A percentile compares a stretch with the other conserved stretches of the same genome.
phyloP scores from a whole-genome alignment of 2,888 invertebrate species.

The Nemotelus nigrinus region DNA sequence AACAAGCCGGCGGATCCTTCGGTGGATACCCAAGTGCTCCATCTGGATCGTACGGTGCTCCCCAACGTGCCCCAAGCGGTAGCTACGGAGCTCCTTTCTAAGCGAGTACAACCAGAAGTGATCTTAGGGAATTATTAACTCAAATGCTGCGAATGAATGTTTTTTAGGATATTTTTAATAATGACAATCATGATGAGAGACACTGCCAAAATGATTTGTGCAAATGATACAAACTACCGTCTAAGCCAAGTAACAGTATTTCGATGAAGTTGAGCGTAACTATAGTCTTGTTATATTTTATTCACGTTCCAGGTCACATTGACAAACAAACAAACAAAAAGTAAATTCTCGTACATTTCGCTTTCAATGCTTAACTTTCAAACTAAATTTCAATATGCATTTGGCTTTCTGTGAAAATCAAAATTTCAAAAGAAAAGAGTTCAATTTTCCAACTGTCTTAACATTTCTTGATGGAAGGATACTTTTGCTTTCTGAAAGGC shows the following conservation, averaged over 20 bases:
- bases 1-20: conserved; percentile 65
- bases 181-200: conserved; percentile 43
- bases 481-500: conserved; percentile 34
- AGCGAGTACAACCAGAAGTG: conserved; percentile 30
- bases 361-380: conserved; percentile 20
- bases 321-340: not conserved
- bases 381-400: not conserved
- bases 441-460: conserved; percentile 17
- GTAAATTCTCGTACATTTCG: conserved; percentile 14
- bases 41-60: conserved; percentile 69
- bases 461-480: conserved; percentile 39
- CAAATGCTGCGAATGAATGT: conserved; percentile 43
- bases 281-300: not conserved
- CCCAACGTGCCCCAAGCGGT: conserved; percentile 71
- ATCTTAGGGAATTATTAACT: conserved; percentile 43
- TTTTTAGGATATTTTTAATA: conserved; percentile 38
- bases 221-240: conserved; percentile 45
- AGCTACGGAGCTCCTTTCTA: conserved; percentile 71
- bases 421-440: not conserved
- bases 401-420: not conserved
- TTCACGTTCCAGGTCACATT: not conserved
- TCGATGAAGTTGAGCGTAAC: conserved; percentile 49
- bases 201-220: conserved; percentile 49
- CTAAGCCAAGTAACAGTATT: conserved; percentile 48
- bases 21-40: conserved; percentile 67